Evolutionary conservation across 1,140 invertebrate genomes (phyloP), one percentile per base, ranked within the genome.

Genomic region (Riptortus pedestris): DNA sequence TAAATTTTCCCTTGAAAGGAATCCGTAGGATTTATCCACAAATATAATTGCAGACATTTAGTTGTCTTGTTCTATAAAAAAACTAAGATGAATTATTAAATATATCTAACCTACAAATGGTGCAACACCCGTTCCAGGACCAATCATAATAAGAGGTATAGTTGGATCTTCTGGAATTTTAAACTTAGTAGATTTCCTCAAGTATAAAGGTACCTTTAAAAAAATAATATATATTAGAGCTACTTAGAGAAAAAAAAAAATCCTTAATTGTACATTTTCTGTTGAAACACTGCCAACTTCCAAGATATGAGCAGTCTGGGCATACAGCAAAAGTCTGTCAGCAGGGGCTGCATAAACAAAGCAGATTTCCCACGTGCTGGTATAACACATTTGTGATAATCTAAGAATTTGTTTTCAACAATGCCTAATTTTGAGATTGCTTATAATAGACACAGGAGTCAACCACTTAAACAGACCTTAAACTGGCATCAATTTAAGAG

Each of bases 71-170:
- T 5, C 22, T 47, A 47, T 20, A 9, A 47, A 20, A 20, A 9
- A 43, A 22, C 1, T 61, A 12, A 45, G n/a, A 28, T 61, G 33
- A 24, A 22, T 14, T 3, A 26, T 43, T 24, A 22, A n/a, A 38
- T 5, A 24, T n/a, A 48, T 55, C 58, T 65, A 69, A 70, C 71
- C 78, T 65, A 81, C 80, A 71, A 90, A 94, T 1, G 91, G 90
- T 9, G 90, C 83, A 24, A 92, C 74, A 14, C 90, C 91, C 31
- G 89, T 91, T 16, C 91, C 91, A 65, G 89, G 82, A 4, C 85
- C 87, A 66, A 94, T 82, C 73, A 93, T 81, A 65, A 93, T 81
- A 33, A 90, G 72, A 43, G 87, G 85, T 70, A 55, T 75, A 69
- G 65, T 72, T 67, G 73, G 69, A 77, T 79, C 79, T 66, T 69